These are phyloP conservation scores for Macquaria ambigua DNA, from an alignment of 2,113 vertebrate genomes.

Conservation along the genomic window DNA sequence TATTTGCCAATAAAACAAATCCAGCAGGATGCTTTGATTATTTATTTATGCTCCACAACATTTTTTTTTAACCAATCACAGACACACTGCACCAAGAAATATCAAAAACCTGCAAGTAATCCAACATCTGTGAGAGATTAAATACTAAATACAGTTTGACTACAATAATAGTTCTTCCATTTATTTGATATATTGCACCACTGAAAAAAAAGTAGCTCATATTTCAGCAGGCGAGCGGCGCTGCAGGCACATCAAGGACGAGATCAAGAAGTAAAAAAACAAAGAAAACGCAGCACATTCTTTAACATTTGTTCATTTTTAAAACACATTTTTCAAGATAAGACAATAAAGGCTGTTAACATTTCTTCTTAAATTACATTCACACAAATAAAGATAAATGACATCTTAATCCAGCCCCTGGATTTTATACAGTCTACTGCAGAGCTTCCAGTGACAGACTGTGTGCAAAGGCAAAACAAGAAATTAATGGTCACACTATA, in stretches of 20 bases:
- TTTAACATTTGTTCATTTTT: conserved; percentile 12
- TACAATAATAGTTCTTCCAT: neutral
- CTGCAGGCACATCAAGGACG: conserved; percentile 15
- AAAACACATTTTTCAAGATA: conserved; percentile 22
- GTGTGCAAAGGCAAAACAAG: conserved; percentile 6
- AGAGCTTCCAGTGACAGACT: neutral
- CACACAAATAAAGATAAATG: conserved; percentile 12
- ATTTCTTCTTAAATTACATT: conserved; percentile 30
- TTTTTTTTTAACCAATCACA: neutral
- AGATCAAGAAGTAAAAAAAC: neutral
- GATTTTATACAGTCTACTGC: neutral
- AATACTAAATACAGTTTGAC: neutral
- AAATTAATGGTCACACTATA: neutral
- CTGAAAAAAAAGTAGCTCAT: neutral
- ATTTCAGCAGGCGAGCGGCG: conserved; percentile 3
- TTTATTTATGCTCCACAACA: conserved; percentile 42
- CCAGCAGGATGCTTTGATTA: conserved; percentile 21
- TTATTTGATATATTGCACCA: conserved; percentile 15
- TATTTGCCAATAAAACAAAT: conserved; percentile 30
- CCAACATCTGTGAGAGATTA: conserved; percentile 35
- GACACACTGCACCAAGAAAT: conserved; percentile 1
- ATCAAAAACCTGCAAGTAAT: neutral
- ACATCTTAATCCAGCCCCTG: neutral
- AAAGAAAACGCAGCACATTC: neutral
- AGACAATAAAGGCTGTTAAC: conserved; percentile 10